These are phyloP conservation scores for Pardalotus punctatus DNA, from an alignment of 2,113 vertebrate genomes.

Conservation along the genomic window DNA sequence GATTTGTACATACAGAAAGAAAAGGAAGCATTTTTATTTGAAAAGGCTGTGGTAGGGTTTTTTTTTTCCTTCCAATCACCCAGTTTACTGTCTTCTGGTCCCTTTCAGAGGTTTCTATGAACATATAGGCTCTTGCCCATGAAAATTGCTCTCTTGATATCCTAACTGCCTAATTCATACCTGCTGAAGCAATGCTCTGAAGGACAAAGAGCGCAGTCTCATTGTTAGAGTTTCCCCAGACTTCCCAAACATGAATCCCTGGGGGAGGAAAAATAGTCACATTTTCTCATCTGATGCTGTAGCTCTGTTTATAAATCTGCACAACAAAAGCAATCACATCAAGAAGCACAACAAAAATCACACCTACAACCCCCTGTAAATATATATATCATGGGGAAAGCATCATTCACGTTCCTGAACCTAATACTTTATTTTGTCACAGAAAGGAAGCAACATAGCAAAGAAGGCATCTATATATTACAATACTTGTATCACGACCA, in stretches of 20 bases:
- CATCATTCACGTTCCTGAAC: background rate
- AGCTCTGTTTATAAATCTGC: background rate
- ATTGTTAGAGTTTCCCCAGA: slow-evolving; percentile 72
- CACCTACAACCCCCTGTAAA: background rate
- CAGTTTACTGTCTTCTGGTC: background rate
- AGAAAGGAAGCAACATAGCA: background rate
- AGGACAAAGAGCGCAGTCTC: slow-evolving; percentile 71
- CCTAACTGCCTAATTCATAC: slow-evolving; percentile 30
- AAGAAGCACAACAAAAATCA: too few relatives aligned
- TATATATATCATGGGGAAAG: background rate
- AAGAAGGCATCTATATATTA: background rate
- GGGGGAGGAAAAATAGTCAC: background rate
- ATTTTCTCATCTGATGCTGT: background rate
- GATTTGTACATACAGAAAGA: background rate
- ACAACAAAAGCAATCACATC: background rate
- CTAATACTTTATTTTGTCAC: background rate
- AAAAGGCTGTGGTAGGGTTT: background rate
- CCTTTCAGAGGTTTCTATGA: background rate
- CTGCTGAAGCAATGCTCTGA: slow-evolving; percentile 74
- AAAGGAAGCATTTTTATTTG: background rate
- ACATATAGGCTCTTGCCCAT: background rate
- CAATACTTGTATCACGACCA: background rate
- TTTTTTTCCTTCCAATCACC: background rate
- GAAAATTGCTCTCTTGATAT: accelerated
- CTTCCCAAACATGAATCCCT: slow-evolving; percentile 80